Evolutionary conservation across 2,113 vertebrate species (phyloP).

Genomic region (Alouatta palliata): DNA sequence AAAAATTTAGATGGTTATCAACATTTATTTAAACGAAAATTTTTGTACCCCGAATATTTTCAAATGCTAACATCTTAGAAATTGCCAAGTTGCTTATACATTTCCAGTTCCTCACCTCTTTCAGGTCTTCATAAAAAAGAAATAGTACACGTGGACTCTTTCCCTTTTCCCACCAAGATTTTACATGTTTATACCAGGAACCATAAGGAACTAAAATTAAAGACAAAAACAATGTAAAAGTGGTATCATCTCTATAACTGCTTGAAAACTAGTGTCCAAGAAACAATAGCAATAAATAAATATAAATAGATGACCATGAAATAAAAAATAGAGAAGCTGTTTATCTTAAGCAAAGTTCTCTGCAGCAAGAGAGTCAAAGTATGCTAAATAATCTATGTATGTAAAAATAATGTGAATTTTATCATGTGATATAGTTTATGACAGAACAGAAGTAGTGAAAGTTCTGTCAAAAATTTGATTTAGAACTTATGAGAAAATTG

Average conservation of each 20-base stretch:
- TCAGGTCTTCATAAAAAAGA: conserved; percentile 73
- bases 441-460: neutral
- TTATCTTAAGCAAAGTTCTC: neutral
- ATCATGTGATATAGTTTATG: neutral
- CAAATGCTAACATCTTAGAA: conserved; percentile 5
- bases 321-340: neutral
- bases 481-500: neutral
- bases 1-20: neutral
- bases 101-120: conserved; percentile 58
- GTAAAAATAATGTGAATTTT: neutral
- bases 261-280: neutral
- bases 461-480: neutral
- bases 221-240: neutral
- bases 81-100: neutral
- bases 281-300: neutral
- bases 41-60: neutral
- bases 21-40: neutral
- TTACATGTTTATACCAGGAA: conserved; percentile 68
- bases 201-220: conserved; percentile 71
- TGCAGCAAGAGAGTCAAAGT: neutral
- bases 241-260: neutral
- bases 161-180: conserved; percentile 70
- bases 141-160: conserved; percentile 26
- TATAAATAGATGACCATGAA: neutral
- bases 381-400: neutral